A percentile compares a stretch with the other conserved stretches of the same genome.
phyloP scores from a whole-genome alignment of 2,888 invertebrate species.

The Drosophila tanythrix region DNA sequence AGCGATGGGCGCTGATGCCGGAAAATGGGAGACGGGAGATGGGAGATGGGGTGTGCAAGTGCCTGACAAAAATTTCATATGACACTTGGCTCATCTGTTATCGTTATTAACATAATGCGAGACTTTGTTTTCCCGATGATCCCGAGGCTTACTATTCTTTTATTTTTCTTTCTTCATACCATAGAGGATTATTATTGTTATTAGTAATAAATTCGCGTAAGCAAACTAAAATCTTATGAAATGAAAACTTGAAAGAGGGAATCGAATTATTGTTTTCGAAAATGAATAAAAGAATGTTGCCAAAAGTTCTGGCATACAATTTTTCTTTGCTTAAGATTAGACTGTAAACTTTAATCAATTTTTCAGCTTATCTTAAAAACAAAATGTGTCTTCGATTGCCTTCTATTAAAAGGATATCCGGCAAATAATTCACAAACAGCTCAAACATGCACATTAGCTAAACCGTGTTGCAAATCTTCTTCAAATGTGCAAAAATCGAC shows the following conservation, averaged over 20 bases:
- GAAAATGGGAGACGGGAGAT: neutral
- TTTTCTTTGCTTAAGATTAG: neutral
- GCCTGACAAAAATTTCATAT: slow-evolving; percentile 47
- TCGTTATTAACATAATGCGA: slow-evolving; percentile 50
- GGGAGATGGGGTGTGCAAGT: slow-evolving; percentile 5
- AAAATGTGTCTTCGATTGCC: neutral
- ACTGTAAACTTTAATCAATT: neutral
- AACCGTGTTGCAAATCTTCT: slow-evolving; percentile 42
- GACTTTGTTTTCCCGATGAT: slow-evolving; percentile 40
- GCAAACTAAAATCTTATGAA: neutral
- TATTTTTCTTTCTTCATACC: slow-evolving; percentile 6
- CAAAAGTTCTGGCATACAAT: neutral
- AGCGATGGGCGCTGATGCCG: slow-evolving; percentile 2
- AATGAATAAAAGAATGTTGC: neutral
- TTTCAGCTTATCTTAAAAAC: neutral
- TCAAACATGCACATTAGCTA: neutral
- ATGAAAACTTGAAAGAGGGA: neutral
- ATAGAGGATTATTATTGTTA: slow-evolving; percentile 20
- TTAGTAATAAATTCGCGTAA: neutral
- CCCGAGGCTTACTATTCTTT: slow-evolving; percentile 24
- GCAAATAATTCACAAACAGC: neutral
- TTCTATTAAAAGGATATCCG: neutral
- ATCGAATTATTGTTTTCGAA: neutral
- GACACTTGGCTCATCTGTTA: slow-evolving; percentile 42
- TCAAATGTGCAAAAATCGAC: slow-evolving; percentile 61